Conservation (phyloP, 2,797 vertebrate genomes). For the Rhinophrynus dorsalis region DNA sequence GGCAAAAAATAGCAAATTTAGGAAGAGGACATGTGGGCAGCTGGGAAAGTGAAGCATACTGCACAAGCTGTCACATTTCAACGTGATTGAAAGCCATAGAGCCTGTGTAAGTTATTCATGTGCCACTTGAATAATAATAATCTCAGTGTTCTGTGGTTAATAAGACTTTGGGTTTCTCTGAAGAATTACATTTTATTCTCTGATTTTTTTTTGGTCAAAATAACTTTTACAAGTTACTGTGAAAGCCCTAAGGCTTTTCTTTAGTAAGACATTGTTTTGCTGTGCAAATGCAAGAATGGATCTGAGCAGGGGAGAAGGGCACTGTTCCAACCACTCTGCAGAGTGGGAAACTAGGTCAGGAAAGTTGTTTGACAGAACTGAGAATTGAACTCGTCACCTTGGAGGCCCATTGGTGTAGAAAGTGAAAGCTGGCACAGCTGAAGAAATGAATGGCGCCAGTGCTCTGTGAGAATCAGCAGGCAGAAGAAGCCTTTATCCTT, state of each 20-base stretch:
- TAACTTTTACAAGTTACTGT: constrained; percentile 23
- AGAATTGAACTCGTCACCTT: constrained; percentile 85
- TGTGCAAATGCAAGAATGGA: constrained; percentile 54
- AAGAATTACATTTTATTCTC: constrained; percentile 25
- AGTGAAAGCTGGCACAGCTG: constrained; percentile 57
- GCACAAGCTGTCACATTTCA: no score
- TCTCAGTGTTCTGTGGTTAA: constrained; percentile 9
- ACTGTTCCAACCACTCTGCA: constrained; percentile 56
- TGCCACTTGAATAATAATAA: background rate
- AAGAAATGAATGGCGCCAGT: constrained; percentile 28
- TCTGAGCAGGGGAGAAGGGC: constrained; percentile 56
- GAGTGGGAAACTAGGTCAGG: constrained; percentile 78
- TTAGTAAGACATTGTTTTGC: constrained; percentile 54
- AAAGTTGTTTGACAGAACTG: constrained; percentile 74
- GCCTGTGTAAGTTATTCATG: background rate
- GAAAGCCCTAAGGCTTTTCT: constrained; percentile 43
- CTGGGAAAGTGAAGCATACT: no score
- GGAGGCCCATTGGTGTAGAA: constrained; percentile 71
- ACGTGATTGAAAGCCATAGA: no score
- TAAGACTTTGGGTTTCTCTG: constrained; percentile 20
- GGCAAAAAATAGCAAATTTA: no score
- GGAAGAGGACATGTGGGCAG: no score
- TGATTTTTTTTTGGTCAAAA: constrained; percentile 50
- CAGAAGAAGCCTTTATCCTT: background rate
- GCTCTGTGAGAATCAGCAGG: constrained; percentile 9